Evolutionary conservation across 2,113 vertebrate species (phyloP), one percentile per base, ranked within the genome.

Genomic region (Pyrgilauda ruficollis): DNA sequence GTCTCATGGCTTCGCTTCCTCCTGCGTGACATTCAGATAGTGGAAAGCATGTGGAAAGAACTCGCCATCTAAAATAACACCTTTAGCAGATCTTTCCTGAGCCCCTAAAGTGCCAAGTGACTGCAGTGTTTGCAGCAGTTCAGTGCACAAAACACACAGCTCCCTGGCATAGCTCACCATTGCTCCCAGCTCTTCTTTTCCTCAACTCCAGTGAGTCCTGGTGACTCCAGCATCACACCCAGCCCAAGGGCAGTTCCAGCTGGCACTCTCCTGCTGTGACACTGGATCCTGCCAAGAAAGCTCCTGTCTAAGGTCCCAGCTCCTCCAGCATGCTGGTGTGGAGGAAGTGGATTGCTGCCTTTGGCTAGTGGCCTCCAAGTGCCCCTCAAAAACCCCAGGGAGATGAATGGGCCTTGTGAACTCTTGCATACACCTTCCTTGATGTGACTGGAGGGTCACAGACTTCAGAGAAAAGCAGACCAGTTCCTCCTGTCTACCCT

Each of bases 221-320:
- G 62, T 56, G 47, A 31, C 39, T 39, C 43, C 10, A 2, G 16
- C 64, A 44, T 9, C 5, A 0, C 27, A 61, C 10, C 5, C 61
- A 89, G 55, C 31, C 52, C 67, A 33, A 49, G 21, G 2, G 2
- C 3, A 0, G 6, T 16, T 62, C 37, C 15, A 90, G 37, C n/a
- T 49, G 35, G 4, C 0, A 0, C 33, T 59, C 10, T 87, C 12
- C 53, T 44, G 2, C 55, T 50, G 13, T 30, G 63, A 63, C 3
- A 0, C 43, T 75, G 52, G 35, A 17, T 44, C 49, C 55, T 67
- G 31, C 2, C 2, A 50, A 39, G 21, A 74, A 68, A 89, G 13
- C 23, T 87, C 28, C 49, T 2, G 1, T 39, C 11, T 47, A n/a
- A 74, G 31, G 31, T 37, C 31, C 41, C 28, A 9, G 56, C 41